Conservation (phyloP, 1,140 invertebrate genomes). For the Glossosoma conforme region DNA sequence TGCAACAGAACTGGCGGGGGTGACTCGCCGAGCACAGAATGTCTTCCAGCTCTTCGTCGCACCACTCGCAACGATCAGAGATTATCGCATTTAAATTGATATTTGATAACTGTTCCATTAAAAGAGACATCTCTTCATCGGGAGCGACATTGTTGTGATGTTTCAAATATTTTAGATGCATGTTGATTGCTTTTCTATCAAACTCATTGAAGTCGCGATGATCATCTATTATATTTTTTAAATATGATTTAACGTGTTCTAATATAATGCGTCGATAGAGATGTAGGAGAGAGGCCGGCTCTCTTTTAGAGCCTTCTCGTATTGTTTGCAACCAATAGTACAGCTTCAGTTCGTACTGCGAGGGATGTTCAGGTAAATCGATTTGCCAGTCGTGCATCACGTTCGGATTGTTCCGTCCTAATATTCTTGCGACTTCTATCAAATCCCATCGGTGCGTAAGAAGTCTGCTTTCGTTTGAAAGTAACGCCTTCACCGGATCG, state of each 20-base stretch:
- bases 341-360: constrained; percentile 8
- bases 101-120: background rate
- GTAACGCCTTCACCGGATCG: constrained; percentile 3
- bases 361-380: background rate
- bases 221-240: no score
- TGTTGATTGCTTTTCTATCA: background rate
- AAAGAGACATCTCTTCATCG: background rate
- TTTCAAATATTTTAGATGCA: constrained; percentile 4
- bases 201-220: constrained; percentile 9
- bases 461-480: background rate
- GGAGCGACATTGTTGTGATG: background rate
- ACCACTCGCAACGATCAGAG: constrained; percentile 12
- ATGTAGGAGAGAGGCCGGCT: no score
- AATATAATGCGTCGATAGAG: no score
- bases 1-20: constrained; percentile 12
- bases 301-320: no score
- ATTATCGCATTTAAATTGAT: constrained; percentile 2
- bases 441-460: constrained; percentile 10
- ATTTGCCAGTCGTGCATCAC: background rate
- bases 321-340: no score
- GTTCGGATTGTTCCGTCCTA: background rate
- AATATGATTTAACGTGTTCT: no score
- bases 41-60: constrained; percentile 1
- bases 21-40: constrained; percentile 1
- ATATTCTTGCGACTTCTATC: constrained; percentile 5